Percentiles rank a stretch among this genome's conserved stretches.
These are phyloP conservation scores for Pipistrellus nathusii DNA, from an alignment of 2,797 vertebrate species.

Conservation along the genomic window DNA sequence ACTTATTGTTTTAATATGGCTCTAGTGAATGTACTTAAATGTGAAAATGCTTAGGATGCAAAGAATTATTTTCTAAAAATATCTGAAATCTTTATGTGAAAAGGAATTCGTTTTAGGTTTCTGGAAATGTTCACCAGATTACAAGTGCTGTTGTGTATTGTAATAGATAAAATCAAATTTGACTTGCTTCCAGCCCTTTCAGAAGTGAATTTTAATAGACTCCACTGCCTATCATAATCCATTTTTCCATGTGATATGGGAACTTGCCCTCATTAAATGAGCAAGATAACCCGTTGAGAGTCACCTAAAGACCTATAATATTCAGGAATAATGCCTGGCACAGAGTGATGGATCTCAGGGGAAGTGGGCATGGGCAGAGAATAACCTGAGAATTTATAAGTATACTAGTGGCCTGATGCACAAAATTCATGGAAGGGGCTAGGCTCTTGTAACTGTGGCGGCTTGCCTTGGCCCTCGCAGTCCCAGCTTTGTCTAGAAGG, in stretches of 20 bases:
- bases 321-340: neutral
- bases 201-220: conserved; percentile 12
- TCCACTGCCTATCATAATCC: neutral
- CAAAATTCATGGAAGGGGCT: too few species aligned
- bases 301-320: neutral
- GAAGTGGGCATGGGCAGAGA: neutral
- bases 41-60: neutral
- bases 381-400: neutral
- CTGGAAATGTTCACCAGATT: conserved; percentile 8
- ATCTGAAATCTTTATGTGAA: conserved; percentile 10
- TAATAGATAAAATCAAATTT: conserved; percentile 32
- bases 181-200: neutral
- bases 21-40: neutral
- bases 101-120: neutral
- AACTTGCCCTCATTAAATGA: neutral
- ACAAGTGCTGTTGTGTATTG: neutral
- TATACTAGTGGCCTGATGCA: neutral
- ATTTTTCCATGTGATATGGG: neutral
- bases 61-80: conserved; percentile 26
- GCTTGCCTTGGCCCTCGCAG: too few species aligned
- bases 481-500: too few species aligned
- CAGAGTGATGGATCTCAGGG: neutral
- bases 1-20: neutral
- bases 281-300: neutral
- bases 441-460: too few species aligned